phyloP scores from a whole-genome alignment of 2,113 vertebrate species.

The Hippocampus abdominalis region DNA sequence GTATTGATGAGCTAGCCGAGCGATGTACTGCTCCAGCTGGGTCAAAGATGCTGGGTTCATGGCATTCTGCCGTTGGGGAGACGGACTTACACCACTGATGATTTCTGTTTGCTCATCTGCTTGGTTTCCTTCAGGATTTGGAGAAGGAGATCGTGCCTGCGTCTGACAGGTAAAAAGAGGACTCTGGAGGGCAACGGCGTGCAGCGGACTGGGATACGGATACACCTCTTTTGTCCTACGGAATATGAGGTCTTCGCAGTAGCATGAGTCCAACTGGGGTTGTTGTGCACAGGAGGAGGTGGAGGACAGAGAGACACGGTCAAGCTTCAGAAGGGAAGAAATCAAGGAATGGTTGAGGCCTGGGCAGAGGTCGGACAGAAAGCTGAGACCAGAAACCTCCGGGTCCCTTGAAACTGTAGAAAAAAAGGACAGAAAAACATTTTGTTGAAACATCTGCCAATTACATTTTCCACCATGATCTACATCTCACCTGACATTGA shows the following conservation, averaged over 20 bases:
- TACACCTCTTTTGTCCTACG: conserved; percentile 78
- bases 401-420: conserved; percentile 59
- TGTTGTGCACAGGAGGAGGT: conserved; percentile 29
- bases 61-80: conserved; percentile 31
- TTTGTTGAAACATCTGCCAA: neutral
- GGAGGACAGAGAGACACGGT: conserved; percentile 18
- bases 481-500: conserved; percentile 63
- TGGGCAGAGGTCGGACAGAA: conserved; percentile 72
- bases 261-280: conserved; percentile 70
- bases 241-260: conserved; percentile 76
- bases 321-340: conserved; percentile 48
- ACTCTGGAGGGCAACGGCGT: conserved; percentile 80
- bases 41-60: conserved; percentile 46
- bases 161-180: conserved; percentile 73
- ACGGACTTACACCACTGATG: conserved; percentile 12
- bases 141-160: conserved; percentile 44
- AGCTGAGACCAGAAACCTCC: conserved; percentile 62
- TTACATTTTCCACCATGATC: neutral
- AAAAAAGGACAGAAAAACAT: conserved; percentile 7
- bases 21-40: conserved; percentile 76
- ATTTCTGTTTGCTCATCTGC: conserved; percentile 40
- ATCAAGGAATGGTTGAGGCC: conserved; percentile 54
- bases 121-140: conserved; percentile 49
- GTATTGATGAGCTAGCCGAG: conserved; percentile 69
- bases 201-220: conserved; percentile 79